phyloP scores from a whole-genome alignment of 2,113 vertebrate species.

The Vidua macroura region DNA sequence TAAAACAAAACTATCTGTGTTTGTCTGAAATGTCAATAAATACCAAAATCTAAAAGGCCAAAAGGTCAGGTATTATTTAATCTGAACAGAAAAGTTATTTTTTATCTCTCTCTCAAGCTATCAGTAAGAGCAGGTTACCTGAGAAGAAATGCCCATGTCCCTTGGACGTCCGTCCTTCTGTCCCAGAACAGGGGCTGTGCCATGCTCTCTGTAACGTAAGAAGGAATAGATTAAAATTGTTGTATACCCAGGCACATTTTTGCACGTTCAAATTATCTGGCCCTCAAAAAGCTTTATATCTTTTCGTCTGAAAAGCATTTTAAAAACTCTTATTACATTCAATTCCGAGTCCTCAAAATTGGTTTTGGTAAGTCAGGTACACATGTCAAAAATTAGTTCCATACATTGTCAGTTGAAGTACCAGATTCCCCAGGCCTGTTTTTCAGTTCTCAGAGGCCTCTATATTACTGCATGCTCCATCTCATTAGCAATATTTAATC shows the following conservation, averaged over 20 bases:
- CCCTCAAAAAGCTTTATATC: not conserved
- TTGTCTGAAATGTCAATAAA: not conserved
- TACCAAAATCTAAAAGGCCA: not conserved
- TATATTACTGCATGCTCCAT: not conserved
- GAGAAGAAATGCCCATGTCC: not conserved
- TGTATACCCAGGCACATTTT: not conserved
- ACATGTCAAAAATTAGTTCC: not conserved
- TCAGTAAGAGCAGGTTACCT: slow-evolving; percentile 18
- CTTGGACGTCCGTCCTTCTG: not conserved
- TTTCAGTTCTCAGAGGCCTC: not conserved
- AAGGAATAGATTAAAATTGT: not conserved
- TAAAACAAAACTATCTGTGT: not conserved
- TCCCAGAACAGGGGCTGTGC: not conserved
- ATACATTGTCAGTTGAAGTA: not conserved
- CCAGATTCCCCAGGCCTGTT: not conserved
- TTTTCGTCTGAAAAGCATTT: not conserved
- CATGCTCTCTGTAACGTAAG: not conserved
- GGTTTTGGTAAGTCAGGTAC: not conserved
- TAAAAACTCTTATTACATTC: not conserved
- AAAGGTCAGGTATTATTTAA: slow-evolving; percentile 16
- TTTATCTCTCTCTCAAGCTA: not conserved
- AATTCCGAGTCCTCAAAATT: not conserved
- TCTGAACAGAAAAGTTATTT: not conserved
- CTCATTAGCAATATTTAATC: not conserved
- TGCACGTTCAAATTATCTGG: not conserved